Evolutionary conservation across 2,797 vertebrate genomes (phyloP).

Genomic region (Poecilia picta): DNA sequence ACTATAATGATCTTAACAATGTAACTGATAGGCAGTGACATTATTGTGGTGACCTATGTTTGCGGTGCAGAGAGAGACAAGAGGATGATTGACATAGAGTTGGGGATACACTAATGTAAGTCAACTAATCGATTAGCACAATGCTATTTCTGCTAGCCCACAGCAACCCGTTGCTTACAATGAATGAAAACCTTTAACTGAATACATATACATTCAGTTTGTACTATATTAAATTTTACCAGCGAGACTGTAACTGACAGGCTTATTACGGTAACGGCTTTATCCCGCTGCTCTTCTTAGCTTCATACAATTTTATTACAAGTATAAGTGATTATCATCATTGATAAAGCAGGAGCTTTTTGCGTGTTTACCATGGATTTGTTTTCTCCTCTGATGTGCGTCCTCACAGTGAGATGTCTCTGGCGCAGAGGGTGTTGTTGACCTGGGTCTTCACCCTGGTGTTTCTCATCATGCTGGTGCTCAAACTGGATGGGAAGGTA

Average conservation of each 20-base stretch:
- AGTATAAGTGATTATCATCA: not conserved
- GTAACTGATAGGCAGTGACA: constrained; percentile 6
- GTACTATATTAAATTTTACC: not conserved
- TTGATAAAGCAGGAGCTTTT: not conserved
- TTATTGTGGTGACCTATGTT: not conserved
- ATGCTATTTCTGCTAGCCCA: constrained; percentile 52
- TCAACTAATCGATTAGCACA: constrained; percentile 19
- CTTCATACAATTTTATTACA: no score
- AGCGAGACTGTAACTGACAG: not conserved
- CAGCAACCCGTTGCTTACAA: constrained; percentile 13
- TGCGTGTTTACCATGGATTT: not conserved
- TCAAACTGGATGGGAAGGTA: constrained; percentile 93
- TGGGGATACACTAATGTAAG: constrained; percentile 41
- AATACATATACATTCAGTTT: not conserved
- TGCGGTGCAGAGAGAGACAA: not conserved
- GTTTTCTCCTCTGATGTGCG: constrained; percentile 12
- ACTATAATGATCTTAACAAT: constrained; percentile 2
- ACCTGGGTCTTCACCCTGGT: constrained; percentile 96
- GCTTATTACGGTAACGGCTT: not conserved
- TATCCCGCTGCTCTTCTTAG: not conserved
- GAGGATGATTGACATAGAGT: not conserved
- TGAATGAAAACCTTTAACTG: not conserved
- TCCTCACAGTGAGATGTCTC: constrained; percentile 90
- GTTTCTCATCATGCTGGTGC: constrained; percentile 94
- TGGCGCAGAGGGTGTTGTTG: constrained; percentile 94